phyloP scores from a whole-genome alignment of 2,888 invertebrate species.

The Leucophora obtusa region DNA sequence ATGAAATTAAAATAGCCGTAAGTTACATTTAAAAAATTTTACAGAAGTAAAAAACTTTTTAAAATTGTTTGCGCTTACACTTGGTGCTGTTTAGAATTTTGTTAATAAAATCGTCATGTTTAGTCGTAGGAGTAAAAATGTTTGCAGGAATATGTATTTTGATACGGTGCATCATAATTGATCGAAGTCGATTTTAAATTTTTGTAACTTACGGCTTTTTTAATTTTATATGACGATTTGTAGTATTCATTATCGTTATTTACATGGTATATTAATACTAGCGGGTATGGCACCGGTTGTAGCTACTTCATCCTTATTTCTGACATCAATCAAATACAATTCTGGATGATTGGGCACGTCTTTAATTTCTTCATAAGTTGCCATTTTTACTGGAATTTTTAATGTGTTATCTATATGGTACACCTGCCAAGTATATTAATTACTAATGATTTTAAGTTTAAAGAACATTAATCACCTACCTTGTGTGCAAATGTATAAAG shows the following conservation, averaged over 20 bases:
- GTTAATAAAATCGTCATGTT: too few relatives aligned
- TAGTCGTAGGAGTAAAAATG: too few relatives aligned
- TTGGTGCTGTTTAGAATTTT: too few relatives aligned
- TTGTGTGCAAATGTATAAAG: not conserved
- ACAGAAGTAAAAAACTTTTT: too few relatives aligned
- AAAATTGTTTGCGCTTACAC: too few relatives aligned
- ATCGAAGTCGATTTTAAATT: too few relatives aligned
- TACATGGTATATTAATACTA: constrained; percentile 88
- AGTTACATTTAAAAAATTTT: too few relatives aligned
- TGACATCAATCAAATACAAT: constrained; percentile 86
- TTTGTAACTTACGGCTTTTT: too few relatives aligned
- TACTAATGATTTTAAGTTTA: not conserved
- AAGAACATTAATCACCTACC: not conserved
- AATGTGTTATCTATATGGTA: not conserved
- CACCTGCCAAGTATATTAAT: constrained; percentile 6
- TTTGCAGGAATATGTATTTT: too few relatives aligned
- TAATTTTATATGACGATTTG: not conserved
- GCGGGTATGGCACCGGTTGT: constrained; percentile 86
- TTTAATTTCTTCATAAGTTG: constrained; percentile 79
- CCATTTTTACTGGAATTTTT: constrained; percentile 67
- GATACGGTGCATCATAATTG: too few relatives aligned
- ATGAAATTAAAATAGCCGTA: too few relatives aligned
- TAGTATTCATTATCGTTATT: constrained; percentile 70
- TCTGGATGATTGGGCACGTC: constrained; percentile 79
- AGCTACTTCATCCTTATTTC: constrained; percentile 85